These are phyloP conservation scores for Coecobrya sp. DNA, from an alignment of 2,888 invertebrate genomes.

Conservation along the genomic window DNA sequence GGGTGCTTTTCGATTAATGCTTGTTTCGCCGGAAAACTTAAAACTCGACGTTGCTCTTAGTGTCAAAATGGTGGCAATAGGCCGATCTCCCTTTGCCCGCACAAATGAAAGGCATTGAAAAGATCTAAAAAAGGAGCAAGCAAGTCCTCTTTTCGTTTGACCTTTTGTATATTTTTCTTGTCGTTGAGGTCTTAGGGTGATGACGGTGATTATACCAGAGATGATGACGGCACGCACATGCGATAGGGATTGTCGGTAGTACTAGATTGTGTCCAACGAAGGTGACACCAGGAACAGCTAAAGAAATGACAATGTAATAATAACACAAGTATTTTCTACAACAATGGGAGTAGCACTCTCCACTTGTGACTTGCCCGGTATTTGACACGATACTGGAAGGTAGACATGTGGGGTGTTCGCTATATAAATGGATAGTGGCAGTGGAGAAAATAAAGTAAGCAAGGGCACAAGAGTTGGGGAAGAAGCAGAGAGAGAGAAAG, in stretches of 20 bases:
- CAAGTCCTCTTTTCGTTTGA: not conserved
- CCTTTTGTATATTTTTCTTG: not conserved
- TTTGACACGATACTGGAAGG: conserved; percentile 80
- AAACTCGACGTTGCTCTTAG: not conserved
- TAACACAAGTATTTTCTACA: conserved; percentile 53
- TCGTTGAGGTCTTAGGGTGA: not conserved
- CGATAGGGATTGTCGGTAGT: not conserved
- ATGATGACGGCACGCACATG: conserved; percentile 50
- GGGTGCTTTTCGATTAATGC: not conserved
- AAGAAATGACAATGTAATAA: conserved; percentile 55
- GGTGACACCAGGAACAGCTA: conserved; percentile 14
- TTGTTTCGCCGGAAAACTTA: not conserved
- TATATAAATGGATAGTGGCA: conserved; percentile 40
- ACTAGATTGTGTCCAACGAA: conserved; percentile 37
- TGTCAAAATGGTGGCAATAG: conserved; percentile 67
- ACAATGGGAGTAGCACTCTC: conserved; percentile 73
- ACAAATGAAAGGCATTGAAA: not conserved
- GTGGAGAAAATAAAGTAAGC: not conserved
- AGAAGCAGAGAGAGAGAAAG: conserved; percentile 8
- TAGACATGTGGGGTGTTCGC: conserved; percentile 73
- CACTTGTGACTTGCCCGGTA: conserved; percentile 79
- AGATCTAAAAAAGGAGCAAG: not conserved
- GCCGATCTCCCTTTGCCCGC: conserved; percentile 18
- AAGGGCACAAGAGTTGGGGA: conserved; percentile 2
- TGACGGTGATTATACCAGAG: not conserved